phyloP scores from a whole-genome alignment of 92 coral and sea anemone genomes.

The Meandrina meandrites region DNA sequence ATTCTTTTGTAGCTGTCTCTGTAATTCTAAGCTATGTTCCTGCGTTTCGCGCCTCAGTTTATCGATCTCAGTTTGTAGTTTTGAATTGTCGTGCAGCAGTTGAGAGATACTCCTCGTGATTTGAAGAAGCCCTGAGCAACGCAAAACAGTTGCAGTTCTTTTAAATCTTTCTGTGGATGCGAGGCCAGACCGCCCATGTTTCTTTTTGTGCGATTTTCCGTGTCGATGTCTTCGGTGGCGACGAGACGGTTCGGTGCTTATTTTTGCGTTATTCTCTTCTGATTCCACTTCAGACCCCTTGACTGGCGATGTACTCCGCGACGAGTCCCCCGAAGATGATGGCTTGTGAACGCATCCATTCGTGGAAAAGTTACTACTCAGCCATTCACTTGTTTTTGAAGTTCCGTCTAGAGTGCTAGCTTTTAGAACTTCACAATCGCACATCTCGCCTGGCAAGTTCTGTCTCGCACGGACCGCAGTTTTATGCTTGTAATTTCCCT shows the following conservation, averaged over 20 bases:
- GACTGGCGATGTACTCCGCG: neutral
- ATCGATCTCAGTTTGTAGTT: slow-evolving; percentile 76
- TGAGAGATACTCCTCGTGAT: slow-evolving; percentile 79
- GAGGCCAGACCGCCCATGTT: slow-evolving; percentile 16
- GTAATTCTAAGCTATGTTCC: slow-evolving; percentile 59
- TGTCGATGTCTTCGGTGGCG: slow-evolving; percentile 36
- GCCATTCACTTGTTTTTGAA: slow-evolving; percentile 44
- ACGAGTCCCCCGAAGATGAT: slow-evolving; percentile 13
- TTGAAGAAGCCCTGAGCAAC: slow-evolving; percentile 87
- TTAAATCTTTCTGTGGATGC: slow-evolving; percentile 52
- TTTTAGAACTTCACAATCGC: slow-evolving; percentile 32
- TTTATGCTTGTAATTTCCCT: neutral
- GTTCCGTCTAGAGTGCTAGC: slow-evolving; percentile 20
- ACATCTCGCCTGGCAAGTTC: slow-evolving; percentile 1
- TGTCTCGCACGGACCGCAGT: too few species aligned
- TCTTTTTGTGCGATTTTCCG: slow-evolving; percentile 16
- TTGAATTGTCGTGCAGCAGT: slow-evolving; percentile 72
- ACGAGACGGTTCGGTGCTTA: neutral
- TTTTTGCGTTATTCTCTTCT: neutral
- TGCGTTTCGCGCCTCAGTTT: slow-evolving; percentile 67
- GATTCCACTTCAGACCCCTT: neutral
- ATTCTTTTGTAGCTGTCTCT: slow-evolving; percentile 66
- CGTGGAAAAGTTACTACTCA: slow-evolving; percentile 9
- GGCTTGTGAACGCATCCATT: slow-evolving; percentile 21
- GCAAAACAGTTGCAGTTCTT: slow-evolving; percentile 72